These are phyloP conservation scores for Caenorhabditis brenneri DNA, from an alignment of 1,140 invertebrate genomes.

Conservation along the genomic window DNA sequence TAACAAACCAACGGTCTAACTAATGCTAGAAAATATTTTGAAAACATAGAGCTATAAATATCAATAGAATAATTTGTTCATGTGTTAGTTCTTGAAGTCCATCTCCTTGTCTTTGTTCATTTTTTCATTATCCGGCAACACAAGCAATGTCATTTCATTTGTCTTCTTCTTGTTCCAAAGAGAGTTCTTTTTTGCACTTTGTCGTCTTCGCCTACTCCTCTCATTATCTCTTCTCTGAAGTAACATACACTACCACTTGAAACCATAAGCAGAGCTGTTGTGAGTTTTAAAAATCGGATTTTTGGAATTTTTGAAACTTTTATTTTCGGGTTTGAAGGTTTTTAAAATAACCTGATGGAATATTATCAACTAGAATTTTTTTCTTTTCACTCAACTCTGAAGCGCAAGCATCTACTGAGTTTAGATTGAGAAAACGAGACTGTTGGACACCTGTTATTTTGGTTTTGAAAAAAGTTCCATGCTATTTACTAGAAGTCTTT, in stretches of 20 bases:
- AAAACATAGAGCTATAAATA: background rate
- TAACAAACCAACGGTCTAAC: background rate
- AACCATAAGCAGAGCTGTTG: background rate
- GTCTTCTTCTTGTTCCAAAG: background rate
- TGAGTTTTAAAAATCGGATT: background rate
- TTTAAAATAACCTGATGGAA: too few relatives aligned
- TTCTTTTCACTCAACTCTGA: too few relatives aligned
- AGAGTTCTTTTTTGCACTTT: constrained; percentile 33
- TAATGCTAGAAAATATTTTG: background rate
- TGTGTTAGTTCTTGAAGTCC: background rate
- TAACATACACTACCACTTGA: background rate
- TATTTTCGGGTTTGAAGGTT: too few relatives aligned
- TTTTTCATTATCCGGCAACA: constrained; percentile 7
- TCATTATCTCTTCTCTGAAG: constrained; percentile 18
- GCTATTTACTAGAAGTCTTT: too few relatives aligned
- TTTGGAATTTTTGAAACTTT: background rate
- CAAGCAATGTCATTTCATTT: constrained; percentile 20
- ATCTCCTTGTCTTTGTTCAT: background rate
- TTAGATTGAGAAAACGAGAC: too few relatives aligned
- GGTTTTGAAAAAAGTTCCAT: too few relatives aligned
- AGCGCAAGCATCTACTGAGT: too few relatives aligned
- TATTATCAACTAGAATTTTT: too few relatives aligned
- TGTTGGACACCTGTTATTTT: too few relatives aligned
- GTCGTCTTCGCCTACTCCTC: background rate
- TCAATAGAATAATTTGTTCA: background rate